Base-by-base conservation (phyloP, 2,797 vertebrate species). In the Amphiprion clarkii region DNA sequence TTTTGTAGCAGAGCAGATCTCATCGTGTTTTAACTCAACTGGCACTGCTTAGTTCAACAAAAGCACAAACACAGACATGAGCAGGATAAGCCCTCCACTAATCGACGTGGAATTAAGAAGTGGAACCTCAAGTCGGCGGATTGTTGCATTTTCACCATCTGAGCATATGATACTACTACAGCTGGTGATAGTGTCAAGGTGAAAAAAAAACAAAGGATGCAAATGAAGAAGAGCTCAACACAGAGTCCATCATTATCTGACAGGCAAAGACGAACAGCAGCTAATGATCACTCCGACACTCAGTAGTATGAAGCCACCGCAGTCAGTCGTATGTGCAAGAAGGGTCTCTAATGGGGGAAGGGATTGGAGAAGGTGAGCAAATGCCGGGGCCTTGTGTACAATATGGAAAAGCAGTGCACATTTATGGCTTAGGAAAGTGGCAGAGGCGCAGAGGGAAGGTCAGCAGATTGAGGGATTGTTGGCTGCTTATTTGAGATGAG, bases 401-500 rank as follows among this genome's bases (percentile, higher is more conserved):
- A 87, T 74, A 67, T 65, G 74, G 57, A 85, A 68, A 78, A 62
- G 36, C 36, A 4, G 3, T 57, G 74, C 56, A 78, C 39, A 14
- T 78, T 83, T 74, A 66, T n/a, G 72, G 73, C 82, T 73, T 62
- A 58, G 71, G 81, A 76, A 87, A 80, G 71, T 68, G 69, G 68
- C 76, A 86, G 69, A 21, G 68, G 78, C 49, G 39, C 53, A 1
- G 46, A 60, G 57, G 67, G 78, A 70, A 87, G 86, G 88, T 89
- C 77, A 79, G 76, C 89, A 77, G 83, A 91, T 87, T 82, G 75
- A 17, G 40, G 70, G 76, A 79, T 65, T 71, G 76, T 72, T 74
- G 25, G 39, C 76, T 82, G 75, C 71, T 65, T 78, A 58, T 71
- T 60, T 48, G 75, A 87, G 84, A 93, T 92, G 84, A 87, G 71